Evolutionary conservation across 2,888 invertebrate species (phyloP).

Genomic region (Drosophila merina): DNA sequence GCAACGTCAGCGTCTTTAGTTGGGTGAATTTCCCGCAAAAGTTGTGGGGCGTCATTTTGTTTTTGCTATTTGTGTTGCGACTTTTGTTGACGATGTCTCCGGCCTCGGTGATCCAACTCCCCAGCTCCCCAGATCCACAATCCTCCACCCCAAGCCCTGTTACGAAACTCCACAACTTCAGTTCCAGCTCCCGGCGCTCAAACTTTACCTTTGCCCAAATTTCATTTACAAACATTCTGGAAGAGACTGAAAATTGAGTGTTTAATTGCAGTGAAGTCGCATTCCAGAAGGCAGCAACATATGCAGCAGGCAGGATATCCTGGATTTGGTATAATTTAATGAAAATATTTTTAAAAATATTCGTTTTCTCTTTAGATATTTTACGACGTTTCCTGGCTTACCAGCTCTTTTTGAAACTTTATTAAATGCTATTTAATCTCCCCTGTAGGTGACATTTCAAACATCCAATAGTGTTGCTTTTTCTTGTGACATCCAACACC

Average conservation of each 20-base stretch:
- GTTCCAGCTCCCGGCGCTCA: conserved; percentile 56
- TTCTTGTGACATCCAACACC: conserved; percentile 11
- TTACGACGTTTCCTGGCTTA: too few species aligned
- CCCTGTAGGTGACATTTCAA: background rate
- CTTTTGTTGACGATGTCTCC: conserved; percentile 68
- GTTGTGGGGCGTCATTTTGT: conserved; percentile 71
- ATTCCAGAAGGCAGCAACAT: conserved; percentile 56
- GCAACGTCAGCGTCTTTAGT: conserved; percentile 69
- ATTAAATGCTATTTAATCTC: background rate
- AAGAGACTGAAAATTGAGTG: conserved; percentile 71
- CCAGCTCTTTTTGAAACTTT: background rate
- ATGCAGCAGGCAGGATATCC: conserved; percentile 41
- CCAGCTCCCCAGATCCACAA: conserved; percentile 6
- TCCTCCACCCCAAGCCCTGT: background rate
- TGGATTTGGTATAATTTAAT: background rate
- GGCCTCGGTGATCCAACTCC: conserved; percentile 39
- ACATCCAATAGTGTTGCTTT: conserved; percentile 4
- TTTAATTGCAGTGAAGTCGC: conserved; percentile 72
- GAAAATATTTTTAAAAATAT: background rate
- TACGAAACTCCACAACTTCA: conserved; percentile 10
- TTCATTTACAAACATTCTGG: conserved; percentile 71
- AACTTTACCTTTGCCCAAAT: conserved; percentile 76
- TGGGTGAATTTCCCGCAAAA: conserved; percentile 33
- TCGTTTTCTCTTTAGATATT: background rate
- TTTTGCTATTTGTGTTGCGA: conserved; percentile 73